These are phyloP conservation scores for Styela clava DNA, from an alignment of 23 tunicate genomes.

Conservation along the genomic window DNA sequence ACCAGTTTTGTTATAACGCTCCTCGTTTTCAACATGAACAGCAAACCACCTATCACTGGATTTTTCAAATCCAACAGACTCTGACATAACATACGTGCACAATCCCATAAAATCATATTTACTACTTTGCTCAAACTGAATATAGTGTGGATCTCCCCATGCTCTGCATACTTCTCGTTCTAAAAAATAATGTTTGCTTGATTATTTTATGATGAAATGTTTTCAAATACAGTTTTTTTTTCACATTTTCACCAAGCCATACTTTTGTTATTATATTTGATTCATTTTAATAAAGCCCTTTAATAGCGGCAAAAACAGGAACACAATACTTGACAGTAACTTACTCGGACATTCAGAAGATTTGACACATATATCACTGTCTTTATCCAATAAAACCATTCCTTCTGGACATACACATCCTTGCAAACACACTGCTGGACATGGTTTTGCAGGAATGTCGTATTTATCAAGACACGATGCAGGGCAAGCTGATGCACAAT, in stretches of 20 bases:
- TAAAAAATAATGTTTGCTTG: no score
- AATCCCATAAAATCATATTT: conserved; percentile 66
- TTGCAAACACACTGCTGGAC: neutral
- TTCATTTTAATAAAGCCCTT: no score
- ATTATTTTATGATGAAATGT: no score
- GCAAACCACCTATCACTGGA: conserved; percentile 47
- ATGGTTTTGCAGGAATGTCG: neutral
- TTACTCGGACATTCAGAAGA: conserved; percentile 4
- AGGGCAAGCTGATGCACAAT: conserved; percentile 7
- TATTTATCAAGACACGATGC: neutral
- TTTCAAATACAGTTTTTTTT: no score
- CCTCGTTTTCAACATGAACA: neutral
- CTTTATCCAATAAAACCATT: conserved; percentile 7
- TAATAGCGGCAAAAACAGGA: neutral
- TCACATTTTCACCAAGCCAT: no score
- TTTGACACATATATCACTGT: conserved; percentile 5
- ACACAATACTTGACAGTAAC: neutral
- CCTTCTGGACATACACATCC: conserved; percentile 32
- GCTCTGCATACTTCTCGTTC: conserved; percentile 54
- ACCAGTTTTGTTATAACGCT: neutral
- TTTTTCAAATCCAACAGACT: conserved; percentile 43
- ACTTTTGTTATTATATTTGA: no score
- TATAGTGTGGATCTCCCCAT: conserved; percentile 78
- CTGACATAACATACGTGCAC: conserved; percentile 59
- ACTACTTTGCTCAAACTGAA: conserved; percentile 50